A percentile compares a stretch with the other conserved stretches of the same genome.
Conservation (phyloP, 2,888 invertebrate genomes). For the Ephialtes manifestator region DNA sequence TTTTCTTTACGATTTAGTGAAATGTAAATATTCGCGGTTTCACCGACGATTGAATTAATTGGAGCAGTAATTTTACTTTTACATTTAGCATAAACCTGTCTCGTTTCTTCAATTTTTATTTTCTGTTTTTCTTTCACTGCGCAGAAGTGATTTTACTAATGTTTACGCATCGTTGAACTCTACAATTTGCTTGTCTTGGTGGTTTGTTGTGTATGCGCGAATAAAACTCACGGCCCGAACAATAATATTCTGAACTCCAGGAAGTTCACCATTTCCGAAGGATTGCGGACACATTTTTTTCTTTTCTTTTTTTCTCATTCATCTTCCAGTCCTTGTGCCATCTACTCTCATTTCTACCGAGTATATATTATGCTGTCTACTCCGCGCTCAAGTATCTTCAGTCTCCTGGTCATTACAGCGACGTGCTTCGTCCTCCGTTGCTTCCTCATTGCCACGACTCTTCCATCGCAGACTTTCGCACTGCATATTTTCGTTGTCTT, state of each 20-base stretch:
- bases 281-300: background rate
- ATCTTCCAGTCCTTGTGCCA: background rate
- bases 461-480: background rate
- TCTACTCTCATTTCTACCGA: background rate
- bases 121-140: background rate
- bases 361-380: slow-evolving; percentile 1
- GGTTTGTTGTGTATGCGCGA: background rate
- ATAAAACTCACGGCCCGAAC: background rate
- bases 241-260: background rate
- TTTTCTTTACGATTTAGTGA: background rate
- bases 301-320: background rate
- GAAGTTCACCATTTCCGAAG: background rate
- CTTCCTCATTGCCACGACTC: background rate
- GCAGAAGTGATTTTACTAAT: background rate
- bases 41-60: background rate
- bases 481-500: slow-evolving; percentile 9
- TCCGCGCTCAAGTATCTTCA: slow-evolving; percentile 13
- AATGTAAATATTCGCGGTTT: background rate
- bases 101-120: background rate
- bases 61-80: background rate
- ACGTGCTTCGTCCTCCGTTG: background rate
- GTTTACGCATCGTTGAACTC: background rate
- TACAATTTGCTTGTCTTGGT: background rate
- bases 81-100: background rate
- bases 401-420: slow-evolving; percentile 21